phyloP scores from a whole-genome alignment of 2,888 invertebrate genomes.

The Encarsia formosa region DNA sequence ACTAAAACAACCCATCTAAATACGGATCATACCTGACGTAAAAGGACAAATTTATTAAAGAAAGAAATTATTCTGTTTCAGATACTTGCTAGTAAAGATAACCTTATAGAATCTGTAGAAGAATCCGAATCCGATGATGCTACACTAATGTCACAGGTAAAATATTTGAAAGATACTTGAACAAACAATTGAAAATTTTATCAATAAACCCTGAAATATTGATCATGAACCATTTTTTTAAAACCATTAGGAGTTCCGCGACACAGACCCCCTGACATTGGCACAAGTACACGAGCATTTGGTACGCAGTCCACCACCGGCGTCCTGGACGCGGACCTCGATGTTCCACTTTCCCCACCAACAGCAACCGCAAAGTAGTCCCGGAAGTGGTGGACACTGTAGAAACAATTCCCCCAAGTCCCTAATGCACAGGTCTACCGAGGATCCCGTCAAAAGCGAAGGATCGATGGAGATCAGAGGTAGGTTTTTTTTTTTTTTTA shows the following conservation, averaged over 20 bases:
- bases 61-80: slow-evolving; percentile 50
- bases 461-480: slow-evolving; percentile 45
- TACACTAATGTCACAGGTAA: slow-evolving; percentile 73
- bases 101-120: slow-evolving; percentile 68
- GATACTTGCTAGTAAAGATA: slow-evolving; percentile 76
- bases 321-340: slow-evolving; percentile 67
- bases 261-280: slow-evolving; percentile 69
- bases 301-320: slow-evolving; percentile 78
- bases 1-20: too few relatives aligned
- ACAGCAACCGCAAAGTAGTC: slow-evolving; percentile 35
- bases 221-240: neutral
- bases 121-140: slow-evolving; percentile 74
- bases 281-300: slow-evolving; percentile 80
- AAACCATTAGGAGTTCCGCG: slow-evolving; percentile 48
- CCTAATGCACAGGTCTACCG: slow-evolving; percentile 31
- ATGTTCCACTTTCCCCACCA: slow-evolving; percentile 58
- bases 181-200: slow-evolving; percentile 1
- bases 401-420: slow-evolving; percentile 34
- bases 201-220: neutral
- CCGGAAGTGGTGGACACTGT: slow-evolving; percentile 41
- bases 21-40: too few relatives aligned
- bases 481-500: slow-evolving; percentile 25
- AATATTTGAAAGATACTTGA: neutral
- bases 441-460: slow-evolving; percentile 43
- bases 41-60: too few relatives aligned